Evolutionary conservation across 2,888 invertebrate genomes (phyloP).

Genomic region (Trachelus tabidus): DNA sequence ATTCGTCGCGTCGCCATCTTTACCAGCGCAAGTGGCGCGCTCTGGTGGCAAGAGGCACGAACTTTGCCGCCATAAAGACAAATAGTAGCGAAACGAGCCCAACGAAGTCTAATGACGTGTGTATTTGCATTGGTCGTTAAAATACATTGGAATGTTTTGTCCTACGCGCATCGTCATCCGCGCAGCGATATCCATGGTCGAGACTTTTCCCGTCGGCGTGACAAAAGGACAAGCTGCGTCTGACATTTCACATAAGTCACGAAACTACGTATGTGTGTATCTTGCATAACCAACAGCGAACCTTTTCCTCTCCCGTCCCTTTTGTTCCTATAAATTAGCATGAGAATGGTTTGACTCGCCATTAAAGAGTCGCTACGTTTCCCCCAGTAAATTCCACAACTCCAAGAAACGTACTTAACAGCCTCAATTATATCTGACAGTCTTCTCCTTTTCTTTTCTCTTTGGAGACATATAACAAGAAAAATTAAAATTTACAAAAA

Average conservation of each 20-base stretch:
- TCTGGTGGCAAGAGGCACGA: not conserved
- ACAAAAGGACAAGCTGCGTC: constrained; percentile 31
- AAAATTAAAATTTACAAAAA: not conserved
- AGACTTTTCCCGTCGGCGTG: constrained; percentile 29
- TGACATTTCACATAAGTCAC: constrained; percentile 32
- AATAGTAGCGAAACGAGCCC: constrained; percentile 48
- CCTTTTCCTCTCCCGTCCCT: constrained; percentile 12
- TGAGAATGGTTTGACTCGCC: constrained; percentile 19
- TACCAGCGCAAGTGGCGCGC: not conserved
- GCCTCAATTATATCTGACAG: not conserved
- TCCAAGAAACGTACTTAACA: not conserved
- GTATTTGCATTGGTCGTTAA: constrained; percentile 51
- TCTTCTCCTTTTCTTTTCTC: too few relatives aligned
- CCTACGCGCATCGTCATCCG: constrained; percentile 6
- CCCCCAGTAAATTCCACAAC: not conserved
- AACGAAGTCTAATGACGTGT: constrained; percentile 47
- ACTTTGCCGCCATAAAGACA: constrained; percentile 44
- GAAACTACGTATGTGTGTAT: constrained; percentile 26
- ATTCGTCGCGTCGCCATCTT: not conserved
- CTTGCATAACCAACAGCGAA: constrained; percentile 27
- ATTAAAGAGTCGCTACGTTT: constrained; percentile 4
- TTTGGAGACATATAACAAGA: not conserved
- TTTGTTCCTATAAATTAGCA: constrained; percentile 20
- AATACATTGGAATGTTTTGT: constrained; percentile 31
- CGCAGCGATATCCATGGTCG: constrained; percentile 16